Percentiles rank a stretch among this genome's conserved stretches.
These are phyloP conservation scores for Glyphotaelius pellucidus DNA, from an alignment of 2,888 invertebrate species.

Conservation along the genomic window DNA sequence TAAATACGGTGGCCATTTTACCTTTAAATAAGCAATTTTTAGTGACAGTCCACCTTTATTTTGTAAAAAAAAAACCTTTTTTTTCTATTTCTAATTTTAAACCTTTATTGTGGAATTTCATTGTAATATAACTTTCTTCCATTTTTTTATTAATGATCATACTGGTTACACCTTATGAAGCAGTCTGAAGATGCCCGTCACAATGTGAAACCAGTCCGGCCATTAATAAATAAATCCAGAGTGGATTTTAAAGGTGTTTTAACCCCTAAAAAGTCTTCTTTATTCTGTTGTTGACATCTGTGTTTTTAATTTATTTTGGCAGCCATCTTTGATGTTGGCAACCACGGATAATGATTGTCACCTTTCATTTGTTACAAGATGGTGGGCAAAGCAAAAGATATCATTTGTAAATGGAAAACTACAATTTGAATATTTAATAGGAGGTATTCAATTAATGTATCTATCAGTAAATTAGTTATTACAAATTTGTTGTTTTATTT, in stretches of 20 bases:
- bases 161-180: too few species aligned
- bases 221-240: too few species aligned
- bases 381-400: conserved; percentile 9
- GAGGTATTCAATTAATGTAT: conserved; percentile 37
- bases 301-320: not conserved
- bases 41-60: not conserved
- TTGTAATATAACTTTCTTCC: too few species aligned
- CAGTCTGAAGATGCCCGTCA: too few species aligned
- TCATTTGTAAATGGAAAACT: conserved; percentile 44
- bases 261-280: too few species aligned
- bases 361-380: conserved; percentile 26
- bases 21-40: not conserved
- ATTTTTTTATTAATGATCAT: too few species aligned
- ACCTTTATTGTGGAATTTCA: too few species aligned
- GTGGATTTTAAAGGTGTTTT: too few species aligned
- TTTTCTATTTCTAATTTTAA: too few species aligned
- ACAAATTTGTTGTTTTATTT: conserved; percentile 38
- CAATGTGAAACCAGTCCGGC: too few species aligned
- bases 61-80: too few species aligned
- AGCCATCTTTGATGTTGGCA: not conserved
- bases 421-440: conserved; percentile 38
- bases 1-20: not conserved
- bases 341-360: not conserved
- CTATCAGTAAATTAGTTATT: conserved; percentile 50
- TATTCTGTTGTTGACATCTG: not conserved